A percentile compares a stretch with the other conserved stretches of the same genome.
Conservation (phyloP, 2,113 vertebrate species). For the Procavia capensis region DNA sequence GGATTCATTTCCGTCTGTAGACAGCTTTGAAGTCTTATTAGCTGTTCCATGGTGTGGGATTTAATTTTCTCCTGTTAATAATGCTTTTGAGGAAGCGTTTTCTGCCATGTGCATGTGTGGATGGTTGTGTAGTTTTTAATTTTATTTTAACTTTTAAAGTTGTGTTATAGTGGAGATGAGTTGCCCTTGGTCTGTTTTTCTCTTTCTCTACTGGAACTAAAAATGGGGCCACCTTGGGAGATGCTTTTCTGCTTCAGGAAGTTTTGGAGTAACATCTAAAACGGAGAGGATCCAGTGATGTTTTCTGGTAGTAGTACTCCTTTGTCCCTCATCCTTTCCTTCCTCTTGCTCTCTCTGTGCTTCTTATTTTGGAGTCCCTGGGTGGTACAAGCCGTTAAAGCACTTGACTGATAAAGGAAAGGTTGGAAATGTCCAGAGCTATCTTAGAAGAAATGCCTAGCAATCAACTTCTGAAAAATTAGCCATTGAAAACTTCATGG, state of each 20-base stretch:
- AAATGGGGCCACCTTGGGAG: background rate
- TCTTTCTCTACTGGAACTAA: conserved; percentile 25
- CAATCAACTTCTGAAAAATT: background rate
- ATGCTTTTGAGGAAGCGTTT: background rate
- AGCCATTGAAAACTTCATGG: background rate
- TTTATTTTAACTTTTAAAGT: background rate
- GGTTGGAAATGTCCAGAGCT: background rate
- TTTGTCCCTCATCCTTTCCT: background rate
- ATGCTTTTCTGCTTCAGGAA: background rate
- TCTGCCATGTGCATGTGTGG: background rate
- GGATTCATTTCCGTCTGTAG: background rate
- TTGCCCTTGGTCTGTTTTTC: background rate
- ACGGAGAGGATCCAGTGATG: background rate
- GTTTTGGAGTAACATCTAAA: background rate
- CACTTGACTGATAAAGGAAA: background rate
- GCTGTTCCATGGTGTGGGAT: background rate
- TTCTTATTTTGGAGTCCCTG: background rate
- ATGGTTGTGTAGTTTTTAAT: background rate
- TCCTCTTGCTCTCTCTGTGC: background rate
- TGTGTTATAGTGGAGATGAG: background rate
- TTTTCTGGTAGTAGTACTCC: background rate
- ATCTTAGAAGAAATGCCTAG: background rate
- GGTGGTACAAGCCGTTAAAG: background rate
- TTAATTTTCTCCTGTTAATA: conserved; percentile 2
- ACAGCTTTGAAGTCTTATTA: conserved; percentile 26